A percentile compares a stretch with the other conserved stretches of the same genome.
Conservation (phyloP, 2,797 vertebrate species). For the Lepilemur ruficaudatus region DNA sequence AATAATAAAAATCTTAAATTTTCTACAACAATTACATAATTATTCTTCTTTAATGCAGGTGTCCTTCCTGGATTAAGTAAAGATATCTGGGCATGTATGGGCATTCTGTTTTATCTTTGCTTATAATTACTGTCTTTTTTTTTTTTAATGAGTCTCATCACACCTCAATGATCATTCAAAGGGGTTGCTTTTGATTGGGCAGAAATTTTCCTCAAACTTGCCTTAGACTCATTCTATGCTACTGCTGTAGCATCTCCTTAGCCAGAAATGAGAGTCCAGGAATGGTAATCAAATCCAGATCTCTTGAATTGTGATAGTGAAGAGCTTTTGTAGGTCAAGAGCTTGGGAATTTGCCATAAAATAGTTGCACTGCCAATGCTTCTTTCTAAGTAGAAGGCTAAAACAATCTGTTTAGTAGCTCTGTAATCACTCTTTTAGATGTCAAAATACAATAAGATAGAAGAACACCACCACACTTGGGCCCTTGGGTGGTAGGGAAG, state of each 20-base stretch:
- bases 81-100: background rate
- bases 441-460: conserved; percentile 35
- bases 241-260: conserved; percentile 43
- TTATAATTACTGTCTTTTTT: background rate
- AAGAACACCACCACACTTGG: background rate
- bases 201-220: conserved; percentile 46
- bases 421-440: conserved; percentile 3
- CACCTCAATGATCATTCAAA: background rate
- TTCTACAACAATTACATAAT: conserved; percentile 41
- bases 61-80: conserved; percentile 40
- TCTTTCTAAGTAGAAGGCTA: conserved; percentile 30
- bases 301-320: conserved; percentile 40
- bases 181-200: background rate
- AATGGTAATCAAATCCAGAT: conserved; percentile 42
- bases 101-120: conserved; percentile 2
- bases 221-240: background rate
- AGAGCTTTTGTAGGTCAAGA: conserved; percentile 60
- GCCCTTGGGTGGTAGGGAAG: background rate
- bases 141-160: background rate
- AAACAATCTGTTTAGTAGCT: conserved; percentile 26
- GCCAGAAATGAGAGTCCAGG: conserved; percentile 21
- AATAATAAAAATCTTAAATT: conserved; percentile 46
- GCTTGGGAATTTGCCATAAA: conserved; percentile 55
- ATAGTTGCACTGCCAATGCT: conserved; percentile 19
- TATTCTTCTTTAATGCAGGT: conserved; percentile 41